Evolutionary conservation across 2,113 vertebrate genomes (phyloP), one percentile per base, ranked within the genome.

Genomic region (Cisticola juncidis): DNA sequence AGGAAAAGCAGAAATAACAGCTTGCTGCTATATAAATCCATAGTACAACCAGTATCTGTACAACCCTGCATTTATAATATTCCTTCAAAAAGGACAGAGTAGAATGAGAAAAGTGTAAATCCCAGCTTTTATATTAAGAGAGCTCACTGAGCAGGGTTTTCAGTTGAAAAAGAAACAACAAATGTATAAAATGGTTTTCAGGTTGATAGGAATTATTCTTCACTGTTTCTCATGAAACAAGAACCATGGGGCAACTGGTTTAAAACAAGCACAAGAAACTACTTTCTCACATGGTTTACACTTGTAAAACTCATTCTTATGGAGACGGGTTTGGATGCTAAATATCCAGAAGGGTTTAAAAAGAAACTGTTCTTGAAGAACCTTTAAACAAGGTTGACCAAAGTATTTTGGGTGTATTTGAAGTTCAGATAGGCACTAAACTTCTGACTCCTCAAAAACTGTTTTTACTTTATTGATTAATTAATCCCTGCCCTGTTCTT

Each of bases 1-100:
- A 83, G 85, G 35, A 80, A 93, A 77, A 94, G 86, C 42, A 88
- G 50, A 95, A 96, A 58, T 80, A 94, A 79, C 74, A 90, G 70
- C 70, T 54, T 42, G 71, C 66, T 88, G 79, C 61, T 88, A 38
- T 73, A 88, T 86, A 86, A 88, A 92, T 91, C 62, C 50, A 23
- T 65, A 65, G 65, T 57, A 65, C 50, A 65, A 40, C 40, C 54
- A 82, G 35, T 50, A 58, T 50, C 58, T 83, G 11, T 82, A 54
- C 15, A 54, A 58, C 26, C 71, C 54, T 73, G 35, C 74, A 58
- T 77, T 94, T 92, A 42, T 42, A 88, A 77, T 73, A 73, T 73
- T 82, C 50, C 35, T 77, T 83, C 71, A 50, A 42, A 88, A 86
- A 54, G 21, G 38, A 54, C 25, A 71, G 17, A 36, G 25, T 77